Evolutionary conservation across 2,797 vertebrate species (phyloP).

Genomic region (Chelon labrosus): DNA sequence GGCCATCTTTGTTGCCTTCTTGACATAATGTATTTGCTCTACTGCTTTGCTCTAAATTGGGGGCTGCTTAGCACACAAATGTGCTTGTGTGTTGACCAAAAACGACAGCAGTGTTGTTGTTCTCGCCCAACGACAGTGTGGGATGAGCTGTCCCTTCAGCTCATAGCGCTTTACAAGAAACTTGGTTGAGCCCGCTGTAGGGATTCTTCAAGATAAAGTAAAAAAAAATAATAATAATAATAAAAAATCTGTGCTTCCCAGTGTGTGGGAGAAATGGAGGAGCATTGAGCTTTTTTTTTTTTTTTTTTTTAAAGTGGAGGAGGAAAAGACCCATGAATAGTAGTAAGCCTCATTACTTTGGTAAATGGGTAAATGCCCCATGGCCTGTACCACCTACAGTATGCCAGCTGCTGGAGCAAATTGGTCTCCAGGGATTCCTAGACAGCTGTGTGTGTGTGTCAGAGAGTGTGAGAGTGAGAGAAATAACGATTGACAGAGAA

Average conservation of each 20-base stretch:
- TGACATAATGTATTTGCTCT: conserved; percentile 27
- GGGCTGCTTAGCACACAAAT: conserved; percentile 25
- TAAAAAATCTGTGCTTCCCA: conserved; percentile 47
- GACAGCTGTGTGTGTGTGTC: conserved; percentile 57
- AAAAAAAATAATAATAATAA: neutral
- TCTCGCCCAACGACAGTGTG: conserved; percentile 13
- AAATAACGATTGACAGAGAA: conserved; percentile 61
- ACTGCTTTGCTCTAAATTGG: neutral
- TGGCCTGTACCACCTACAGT: conserved; percentile 79
- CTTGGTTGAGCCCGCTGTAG: conserved; percentile 23
- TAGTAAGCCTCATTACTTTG: conserved; percentile 80
- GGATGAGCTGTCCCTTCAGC: conserved; percentile 20
- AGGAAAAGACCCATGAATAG: conserved; percentile 75
- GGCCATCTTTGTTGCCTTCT: conserved; percentile 6
- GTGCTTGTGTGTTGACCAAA: neutral
- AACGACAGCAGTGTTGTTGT: conserved; percentile 2
- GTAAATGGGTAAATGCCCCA: conserved; percentile 82
- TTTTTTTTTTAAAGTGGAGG: conserved; percentile 52
- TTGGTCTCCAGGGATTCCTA: conserved; percentile 75
- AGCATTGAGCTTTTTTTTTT: conserved; percentile 32
- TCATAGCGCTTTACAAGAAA: conserved; percentile 37
- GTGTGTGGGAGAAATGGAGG: conserved; percentile 53
- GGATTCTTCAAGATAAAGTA: conserved; percentile 40
- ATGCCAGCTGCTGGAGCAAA: conserved; percentile 78
- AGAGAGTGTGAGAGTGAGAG: conserved; percentile 34